Conservation (phyloP, 2,797 vertebrate species). For the Coregonus suidteri region DNA sequence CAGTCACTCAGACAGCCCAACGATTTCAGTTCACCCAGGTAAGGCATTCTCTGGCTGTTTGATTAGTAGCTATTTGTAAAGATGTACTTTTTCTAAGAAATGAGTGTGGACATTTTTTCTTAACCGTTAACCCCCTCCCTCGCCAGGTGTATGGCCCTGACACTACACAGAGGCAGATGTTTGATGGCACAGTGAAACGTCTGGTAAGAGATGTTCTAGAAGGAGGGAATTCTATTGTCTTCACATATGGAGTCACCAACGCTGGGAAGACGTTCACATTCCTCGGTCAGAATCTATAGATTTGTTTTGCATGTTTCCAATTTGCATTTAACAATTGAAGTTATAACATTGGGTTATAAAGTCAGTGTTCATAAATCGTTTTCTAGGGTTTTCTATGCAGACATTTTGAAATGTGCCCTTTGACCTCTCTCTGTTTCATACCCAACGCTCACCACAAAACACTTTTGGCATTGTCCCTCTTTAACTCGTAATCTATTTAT, state of each 20-base stretch:
- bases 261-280: slow-evolving; percentile 85
- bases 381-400: not conserved
- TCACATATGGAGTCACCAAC: slow-evolving; percentile 91
- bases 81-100: not conserved
- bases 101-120: not conserved
- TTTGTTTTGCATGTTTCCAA: not conserved
- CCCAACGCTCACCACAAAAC: not conserved
- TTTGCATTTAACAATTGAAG: too few species aligned
- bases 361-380: not conserved
- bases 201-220: slow-evolving; percentile 83
- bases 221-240: slow-evolving; percentile 88
- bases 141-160: slow-evolving; percentile 87
- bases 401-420: not conserved
- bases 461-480: too few species aligned
- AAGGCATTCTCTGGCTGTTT: slow-evolving; percentile 13
- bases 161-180: slow-evolving; percentile 86
- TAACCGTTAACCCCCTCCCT: not conserved
- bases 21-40: slow-evolving; percentile 91
- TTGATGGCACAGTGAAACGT: slow-evolving; percentile 83
- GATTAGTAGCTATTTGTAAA: not conserved
- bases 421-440: not conserved
- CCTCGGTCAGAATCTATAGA: slow-evolving; percentile 75
- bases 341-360: not conserved
- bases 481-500: not conserved
- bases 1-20: slow-evolving; percentile 78